A percentile compares a stretch with the other conserved stretches of the same genome.
These are phyloP conservation scores for Lampris incognitus DNA, from an alignment of 2,113 vertebrate genomes.

Conservation along the genomic window DNA sequence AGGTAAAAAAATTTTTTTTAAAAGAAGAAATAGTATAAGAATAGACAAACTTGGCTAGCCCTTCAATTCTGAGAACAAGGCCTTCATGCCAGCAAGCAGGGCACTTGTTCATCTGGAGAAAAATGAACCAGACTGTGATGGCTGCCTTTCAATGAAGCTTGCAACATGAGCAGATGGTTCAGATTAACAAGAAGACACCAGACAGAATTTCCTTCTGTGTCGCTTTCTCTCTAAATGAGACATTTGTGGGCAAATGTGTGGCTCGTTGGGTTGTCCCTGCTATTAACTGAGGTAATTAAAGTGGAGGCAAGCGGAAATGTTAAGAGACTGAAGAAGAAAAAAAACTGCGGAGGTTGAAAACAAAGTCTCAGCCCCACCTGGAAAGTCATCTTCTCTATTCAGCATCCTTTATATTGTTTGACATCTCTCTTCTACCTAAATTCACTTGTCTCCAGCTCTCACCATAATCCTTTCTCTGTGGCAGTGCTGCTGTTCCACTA, in stretches of 20 bases:
- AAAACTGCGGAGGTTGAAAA: not conserved
- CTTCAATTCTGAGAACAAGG: constrained; percentile 39
- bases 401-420: constrained; percentile 2
- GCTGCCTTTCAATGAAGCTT: constrained; percentile 74
- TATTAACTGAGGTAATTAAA: constrained; percentile 56
- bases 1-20: constrained; percentile 16
- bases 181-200: constrained; percentile 70
- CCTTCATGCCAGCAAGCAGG: constrained; percentile 44
- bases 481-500: constrained; percentile 33
- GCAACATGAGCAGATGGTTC: constrained; percentile 78
- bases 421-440: not conserved
- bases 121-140: constrained; percentile 69
- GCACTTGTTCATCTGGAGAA: constrained; percentile 73
- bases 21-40: not conserved
- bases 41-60: not conserved
- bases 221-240: constrained; percentile 72
- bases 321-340: constrained; percentile 1
- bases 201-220: constrained; percentile 68
- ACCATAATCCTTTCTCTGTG: constrained; percentile 13
- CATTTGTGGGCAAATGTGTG: constrained; percentile 75
- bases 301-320: constrained; percentile 11
- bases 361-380: not conserved
- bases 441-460: not conserved
- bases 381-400: not conserved
- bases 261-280: constrained; percentile 69